Evolutionary conservation across 1,140 invertebrate species (phyloP), one percentile per base, ranked within the genome.

Genomic region (Sitodiplosis mosellana): DNA sequence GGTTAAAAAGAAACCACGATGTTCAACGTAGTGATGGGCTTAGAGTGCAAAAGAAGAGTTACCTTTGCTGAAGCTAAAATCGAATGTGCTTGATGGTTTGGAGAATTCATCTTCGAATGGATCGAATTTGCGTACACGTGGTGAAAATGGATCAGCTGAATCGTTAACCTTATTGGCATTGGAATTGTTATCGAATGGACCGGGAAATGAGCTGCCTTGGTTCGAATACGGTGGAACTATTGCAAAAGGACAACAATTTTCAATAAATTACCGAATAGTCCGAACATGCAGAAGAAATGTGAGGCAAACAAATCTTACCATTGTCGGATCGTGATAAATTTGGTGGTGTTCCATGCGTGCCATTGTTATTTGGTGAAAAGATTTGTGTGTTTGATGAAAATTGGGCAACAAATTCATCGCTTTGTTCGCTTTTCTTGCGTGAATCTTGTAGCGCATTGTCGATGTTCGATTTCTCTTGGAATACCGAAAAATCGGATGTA

Each of bases 81-180:
- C 71, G 53, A 82, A 81, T 10, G 78, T 77, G 58, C 81, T 78
- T 40, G 52, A 18, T 47, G 56, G 56, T 57, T 63, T 53, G 57
- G 50, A 53, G 73, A 72, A 49, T 69, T 80, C 79, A n/a, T 70
- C 74, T 59, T 81, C 75, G 60, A 82, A 81, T 14, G 78, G 78
- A 65, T 82, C 79, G 46, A 70, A 67, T 48, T 69, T 59, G 56
- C 64, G 62, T 34, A 60, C 58, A 11, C 60, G 61, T 0, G 61
- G 61, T 21, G 61, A 64, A 37, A 64, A 64, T 0, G 61, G 61
- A 55, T 64, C 61, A 11, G 27, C 27, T 27, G 27, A 27, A 27
- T 27, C 27, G 3, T 27, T 10, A 3, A 27, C 27, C 10, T 27
- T 27, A 10, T 27, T 27, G 10, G 3, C 10, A 10, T 27, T 27